Base-by-base conservation (phyloP, 2,888 invertebrate species). In the Spilosoma lubricipeda region DNA sequence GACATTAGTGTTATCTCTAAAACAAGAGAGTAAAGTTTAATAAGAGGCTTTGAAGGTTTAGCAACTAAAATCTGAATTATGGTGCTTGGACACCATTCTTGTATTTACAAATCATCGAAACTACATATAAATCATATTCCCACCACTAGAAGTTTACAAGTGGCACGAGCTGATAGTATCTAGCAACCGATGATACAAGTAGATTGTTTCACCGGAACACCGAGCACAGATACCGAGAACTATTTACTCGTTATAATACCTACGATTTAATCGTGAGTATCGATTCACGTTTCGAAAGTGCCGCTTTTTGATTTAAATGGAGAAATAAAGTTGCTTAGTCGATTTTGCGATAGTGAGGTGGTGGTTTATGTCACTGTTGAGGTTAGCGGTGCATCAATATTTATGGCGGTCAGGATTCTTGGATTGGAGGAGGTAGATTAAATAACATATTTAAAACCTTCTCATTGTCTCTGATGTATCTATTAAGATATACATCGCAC, bases 141-240 rank as follows among this genome's bases (percentile, higher is more conserved):
- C 93, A 87, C 84, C 93, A 85, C 93, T 94, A 91, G 74, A 85
- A 83, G 90, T 91, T 91, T 92, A 93, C 94, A 94, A 94, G 93
- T 93, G 94, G 95, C 95, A 94, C 95, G 95, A 91, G 95, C 92
- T 89, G 95, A 95, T 95, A 91, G 83, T 89, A 95, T 95, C 95
- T 90, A 88, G 87, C 87, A 88, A 87, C 89, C 91, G 94, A 95
- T 94, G 94, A 93, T 93, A 94, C 95, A 92, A 93, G 90, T 87
- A 93, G 94, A 95, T 95, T 93, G 94, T 94, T 94, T 93, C 92
- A 90, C 94, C 91, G 89, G 89, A 89, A 87, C 89, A 90, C 92
- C 90, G 88, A 86, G 88, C 85, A 83, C 85, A 81, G 90, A 90
- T 89, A 89, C 88, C 82, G 86, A 82, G 87, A 84, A 86, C 89